Percentiles rank a stretch among this genome's conserved stretches.
These are phyloP conservation scores for Boloria selene DNA, from an alignment of 2,888 invertebrate species.

Conservation along the genomic window DNA sequence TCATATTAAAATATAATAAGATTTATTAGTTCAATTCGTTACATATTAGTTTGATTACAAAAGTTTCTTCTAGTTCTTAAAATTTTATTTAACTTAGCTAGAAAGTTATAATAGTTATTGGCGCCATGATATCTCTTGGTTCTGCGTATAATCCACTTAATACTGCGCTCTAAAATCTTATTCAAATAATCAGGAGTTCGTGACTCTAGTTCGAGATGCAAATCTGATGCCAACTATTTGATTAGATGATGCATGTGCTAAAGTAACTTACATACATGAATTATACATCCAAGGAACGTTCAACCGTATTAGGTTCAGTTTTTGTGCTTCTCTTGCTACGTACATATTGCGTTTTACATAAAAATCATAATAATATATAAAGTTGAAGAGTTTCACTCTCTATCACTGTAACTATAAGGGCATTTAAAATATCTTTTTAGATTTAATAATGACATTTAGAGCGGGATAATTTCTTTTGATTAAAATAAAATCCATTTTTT, in stretches of 20 bases:
- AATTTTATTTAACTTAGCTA: conserved; percentile 18
- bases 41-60: no score
- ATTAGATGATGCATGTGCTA: conserved; percentile 54
- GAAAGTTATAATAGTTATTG: conserved; percentile 29
- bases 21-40: no score
- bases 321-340: background rate
- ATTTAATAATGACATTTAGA: no score
- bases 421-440: background rate
- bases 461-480: no score
- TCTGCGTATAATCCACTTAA: conserved; percentile 56
- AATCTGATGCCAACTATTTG: conserved; percentile 70
- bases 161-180: conserved; percentile 67
- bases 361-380: no score
- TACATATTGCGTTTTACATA: no score
- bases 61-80: conserved; percentile 3
- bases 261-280: conserved; percentile 18
- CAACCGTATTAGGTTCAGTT: background rate
- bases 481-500: no score
- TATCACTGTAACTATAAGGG: background rate
- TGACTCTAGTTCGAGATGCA: conserved; percentile 68
- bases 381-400: no score
- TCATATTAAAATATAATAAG: no score
- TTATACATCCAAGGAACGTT: background rate
- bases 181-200: conserved; percentile 73
- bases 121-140: conserved; percentile 18